Conservation (phyloP, 2,888 invertebrate genomes). For the Eupithecia exiguata region DNA sequence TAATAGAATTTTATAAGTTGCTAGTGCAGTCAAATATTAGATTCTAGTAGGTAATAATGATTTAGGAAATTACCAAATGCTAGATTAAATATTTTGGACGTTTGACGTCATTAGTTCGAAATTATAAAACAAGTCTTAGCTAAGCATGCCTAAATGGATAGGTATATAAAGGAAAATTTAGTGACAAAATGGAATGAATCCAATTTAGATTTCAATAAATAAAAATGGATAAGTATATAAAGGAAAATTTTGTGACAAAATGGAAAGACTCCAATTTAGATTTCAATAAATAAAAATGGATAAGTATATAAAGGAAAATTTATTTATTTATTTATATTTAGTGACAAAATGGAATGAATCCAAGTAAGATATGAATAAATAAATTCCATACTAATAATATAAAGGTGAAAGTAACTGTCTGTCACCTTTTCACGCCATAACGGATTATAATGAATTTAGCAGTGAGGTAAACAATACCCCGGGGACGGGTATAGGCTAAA, state of each 20-base stretch:
- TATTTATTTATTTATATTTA: no score
- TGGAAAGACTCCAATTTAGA: background rate
- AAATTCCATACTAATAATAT: background rate
- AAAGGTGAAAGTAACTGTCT: background rate
- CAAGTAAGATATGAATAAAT: background rate
- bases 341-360: background rate
- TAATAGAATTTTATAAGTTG: background rate
- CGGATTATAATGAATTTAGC: background rate
- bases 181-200: background rate
- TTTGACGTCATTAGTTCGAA: conserved; percentile 31
- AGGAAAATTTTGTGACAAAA: conserved; percentile 1
- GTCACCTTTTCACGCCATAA: background rate
- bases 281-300: background rate
- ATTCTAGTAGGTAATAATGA: conserved; percentile 8
- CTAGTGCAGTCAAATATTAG: conserved; percentile 11
- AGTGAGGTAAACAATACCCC: background rate
- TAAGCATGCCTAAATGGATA: conserved; percentile 1
- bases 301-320: conserved; percentile 9
- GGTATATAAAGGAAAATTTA: conserved; percentile 11
- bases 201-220: background rate
- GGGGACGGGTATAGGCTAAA: background rate
- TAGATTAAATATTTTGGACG: conserved; percentile 34
- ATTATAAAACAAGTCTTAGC: conserved; percentile 18
- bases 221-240: conserved; percentile 1
- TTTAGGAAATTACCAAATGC: conserved; percentile 36